phyloP scores from a whole-genome alignment of 2,888 invertebrate genomes.

The Biston betularia region DNA sequence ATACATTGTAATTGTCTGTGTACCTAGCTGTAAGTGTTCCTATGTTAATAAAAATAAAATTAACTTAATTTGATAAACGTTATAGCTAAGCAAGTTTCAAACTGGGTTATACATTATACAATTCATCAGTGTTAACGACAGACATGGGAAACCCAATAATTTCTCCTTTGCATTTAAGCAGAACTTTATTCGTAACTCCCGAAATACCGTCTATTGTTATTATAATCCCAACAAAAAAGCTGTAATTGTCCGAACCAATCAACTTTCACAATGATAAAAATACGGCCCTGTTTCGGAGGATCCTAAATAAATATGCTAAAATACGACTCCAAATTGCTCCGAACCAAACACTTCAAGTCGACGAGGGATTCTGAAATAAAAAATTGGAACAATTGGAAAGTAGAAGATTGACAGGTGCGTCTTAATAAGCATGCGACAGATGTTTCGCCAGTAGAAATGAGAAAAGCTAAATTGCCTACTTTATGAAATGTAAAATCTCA shows the following conservation, averaged over 20 bases:
- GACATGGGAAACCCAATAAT: no score
- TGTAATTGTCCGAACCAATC: conserved; percentile 63
- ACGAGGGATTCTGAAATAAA: conserved; percentile 78
- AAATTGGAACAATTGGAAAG: conserved; percentile 56
- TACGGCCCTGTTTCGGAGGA: conserved; percentile 53
- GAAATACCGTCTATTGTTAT: conserved; percentile 36
- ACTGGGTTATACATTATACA: no score
- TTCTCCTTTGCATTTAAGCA: no score
- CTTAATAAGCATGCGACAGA: conserved; percentile 83
- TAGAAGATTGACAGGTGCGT: conserved; percentile 85
- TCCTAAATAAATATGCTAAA: conserved; percentile 73
- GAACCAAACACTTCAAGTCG: conserved; percentile 63
- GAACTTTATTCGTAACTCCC: background rate
- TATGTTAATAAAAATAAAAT: no score
- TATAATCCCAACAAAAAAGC: conserved; percentile 41
- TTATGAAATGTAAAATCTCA: conserved; percentile 58
- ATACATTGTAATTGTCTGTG: no score
- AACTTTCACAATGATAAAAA: conserved; percentile 69
- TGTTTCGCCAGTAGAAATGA: conserved; percentile 73
- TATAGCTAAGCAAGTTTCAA: no score
- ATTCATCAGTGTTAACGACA: no score
- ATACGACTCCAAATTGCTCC: conserved; percentile 61
- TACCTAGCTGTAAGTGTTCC: no score
- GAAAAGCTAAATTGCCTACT: conserved; percentile 80
- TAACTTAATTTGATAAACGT: no score